A percentile compares a stretch with the other conserved stretches of the same genome.
These are phyloP conservation scores for Eledona agricola DNA, from an alignment of 2,888 invertebrate genomes.

Conservation along the genomic window DNA sequence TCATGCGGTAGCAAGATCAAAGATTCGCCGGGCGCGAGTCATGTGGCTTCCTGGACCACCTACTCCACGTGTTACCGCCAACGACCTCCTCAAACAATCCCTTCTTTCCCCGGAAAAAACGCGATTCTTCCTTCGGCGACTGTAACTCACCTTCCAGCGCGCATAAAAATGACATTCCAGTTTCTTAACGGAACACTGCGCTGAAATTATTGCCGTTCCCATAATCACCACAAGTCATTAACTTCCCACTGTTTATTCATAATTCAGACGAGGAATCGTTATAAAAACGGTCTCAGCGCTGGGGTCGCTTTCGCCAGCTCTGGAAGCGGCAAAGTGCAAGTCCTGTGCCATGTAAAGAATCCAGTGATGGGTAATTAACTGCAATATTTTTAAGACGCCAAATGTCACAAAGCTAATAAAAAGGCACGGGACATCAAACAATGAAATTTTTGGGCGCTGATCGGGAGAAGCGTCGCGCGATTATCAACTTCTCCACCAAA, in stretches of 20 bases:
- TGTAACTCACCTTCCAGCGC: conserved; percentile 43
- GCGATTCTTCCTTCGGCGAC: conserved; percentile 19
- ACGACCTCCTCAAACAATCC: too few relatives aligned
- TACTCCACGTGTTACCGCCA: conserved; percentile 25
- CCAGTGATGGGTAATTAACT: conserved; percentile 63
- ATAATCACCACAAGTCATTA: conserved; percentile 63
- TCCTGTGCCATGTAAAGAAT: conserved; percentile 55
- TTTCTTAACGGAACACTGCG: conserved; percentile 59
- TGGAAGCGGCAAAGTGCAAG: conserved; percentile 51
- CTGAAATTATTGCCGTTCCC: conserved; percentile 60
- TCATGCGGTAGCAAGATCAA: conserved; percentile 50
- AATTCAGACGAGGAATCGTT: conserved; percentile 55
- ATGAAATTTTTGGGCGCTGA: conserved; percentile 8
- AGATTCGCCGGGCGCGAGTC: conserved; percentile 44
- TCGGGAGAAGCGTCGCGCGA: too few relatives aligned
- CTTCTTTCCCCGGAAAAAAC: conserved; percentile 1
- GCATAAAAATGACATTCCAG: conserved; percentile 57
- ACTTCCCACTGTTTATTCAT: conserved; percentile 62
- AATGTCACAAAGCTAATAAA: conserved; percentile 68
- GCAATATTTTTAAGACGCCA: conserved; percentile 61
- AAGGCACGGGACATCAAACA: conserved; percentile 61
- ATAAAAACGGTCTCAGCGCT: conserved; percentile 39
- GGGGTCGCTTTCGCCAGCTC: conserved; percentile 42
- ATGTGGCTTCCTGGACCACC: conserved; percentile 43
- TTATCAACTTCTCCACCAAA: conserved; percentile 1